A percentile compares a stretch with the other conserved stretches of the same genome.
phyloP scores from a whole-genome alignment of 2,888 invertebrate species.

The Dryobotodes eremita region DNA sequence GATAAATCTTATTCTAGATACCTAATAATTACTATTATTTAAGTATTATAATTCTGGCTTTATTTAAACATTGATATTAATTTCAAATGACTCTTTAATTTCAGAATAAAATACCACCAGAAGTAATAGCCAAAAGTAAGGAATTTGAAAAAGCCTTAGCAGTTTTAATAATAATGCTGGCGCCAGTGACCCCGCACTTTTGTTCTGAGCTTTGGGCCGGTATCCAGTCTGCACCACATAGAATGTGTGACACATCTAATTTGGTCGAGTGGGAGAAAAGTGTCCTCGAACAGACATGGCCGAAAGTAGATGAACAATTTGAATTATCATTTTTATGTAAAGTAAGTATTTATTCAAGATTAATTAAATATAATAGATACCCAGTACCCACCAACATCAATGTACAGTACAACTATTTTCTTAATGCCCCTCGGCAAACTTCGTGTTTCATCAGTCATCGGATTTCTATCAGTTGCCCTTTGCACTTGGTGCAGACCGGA shows the following conservation, averaged over 20 bases:
- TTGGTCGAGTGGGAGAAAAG: constrained; percentile 92
- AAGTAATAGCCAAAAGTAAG: constrained; percentile 91
- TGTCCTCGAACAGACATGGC: constrained; percentile 95
- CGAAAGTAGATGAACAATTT: constrained; percentile 93
- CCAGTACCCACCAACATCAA: background rate
- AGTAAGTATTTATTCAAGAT: constrained; percentile 83
- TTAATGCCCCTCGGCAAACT: too few relatives aligned
- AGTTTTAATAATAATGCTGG: constrained; percentile 95
- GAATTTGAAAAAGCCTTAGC: constrained; percentile 95
- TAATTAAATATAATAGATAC: too few relatives aligned
- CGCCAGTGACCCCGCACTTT: constrained; percentile 97
- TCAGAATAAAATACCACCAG: constrained; percentile 91
- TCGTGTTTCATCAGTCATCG: too few relatives aligned
- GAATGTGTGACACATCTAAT: constrained; percentile 83
- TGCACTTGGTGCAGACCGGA: too few relatives aligned
- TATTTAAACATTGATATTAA: constrained; percentile 1
- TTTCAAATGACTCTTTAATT: constrained; percentile 61
- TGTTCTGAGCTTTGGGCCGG: constrained; percentile 97
- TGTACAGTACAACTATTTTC: background rate
- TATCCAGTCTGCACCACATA: constrained; percentile 92
- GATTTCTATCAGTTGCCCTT: too few relatives aligned
- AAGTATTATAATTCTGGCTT: background rate
- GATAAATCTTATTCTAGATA: background rate
- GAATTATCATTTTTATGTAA: constrained; percentile 92
- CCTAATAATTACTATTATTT: background rate